phyloP scores from a whole-genome alignment of 2,888 invertebrate genomes.

The Synergus itoensis region DNA sequence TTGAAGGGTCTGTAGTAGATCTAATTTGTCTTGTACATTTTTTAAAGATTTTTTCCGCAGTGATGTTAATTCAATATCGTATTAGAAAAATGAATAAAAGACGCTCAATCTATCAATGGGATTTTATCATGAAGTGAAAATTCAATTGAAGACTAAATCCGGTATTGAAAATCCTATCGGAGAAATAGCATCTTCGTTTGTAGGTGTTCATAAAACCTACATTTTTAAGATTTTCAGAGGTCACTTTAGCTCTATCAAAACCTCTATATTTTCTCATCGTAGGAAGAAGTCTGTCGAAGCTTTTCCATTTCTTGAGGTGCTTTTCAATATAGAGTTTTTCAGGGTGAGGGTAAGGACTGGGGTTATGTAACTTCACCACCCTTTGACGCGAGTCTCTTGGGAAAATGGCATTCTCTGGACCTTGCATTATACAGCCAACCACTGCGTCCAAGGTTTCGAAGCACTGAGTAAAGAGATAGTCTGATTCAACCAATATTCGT shows the following conservation, averaged over 20 bases:
- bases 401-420: conserved; percentile 33
- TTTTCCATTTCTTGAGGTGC: conserved; percentile 34
- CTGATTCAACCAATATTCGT: conserved; percentile 5
- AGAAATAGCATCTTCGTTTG: background rate
- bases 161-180: background rate
- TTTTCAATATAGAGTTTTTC: conserved; percentile 19
- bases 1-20: too few relatives aligned
- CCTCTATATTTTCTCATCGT: conserved; percentile 26
- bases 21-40: too few relatives aligned
- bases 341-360: conserved; percentile 19
- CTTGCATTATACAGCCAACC: conserved; percentile 18
- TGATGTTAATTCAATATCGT: background rate
- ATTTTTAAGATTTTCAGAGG: conserved; percentile 37
- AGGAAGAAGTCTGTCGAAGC: conserved; percentile 25
- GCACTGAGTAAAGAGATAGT: conserved; percentile 27
- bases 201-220: conserved; percentile 14
- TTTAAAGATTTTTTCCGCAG: too few relatives aligned
- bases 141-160: background rate
- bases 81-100: conserved; percentile 1
- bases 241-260: conserved; percentile 31
- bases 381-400: conserved; percentile 27
- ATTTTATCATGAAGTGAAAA: background rate
- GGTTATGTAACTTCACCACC: conserved; percentile 26
- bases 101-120: background rate
- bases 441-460: conserved; percentile 4